Evolutionary conservation across 2,797 vertebrate genomes (phyloP), one percentile per base, ranked within the genome.

Genomic region (Myotis planiceps): DNA sequence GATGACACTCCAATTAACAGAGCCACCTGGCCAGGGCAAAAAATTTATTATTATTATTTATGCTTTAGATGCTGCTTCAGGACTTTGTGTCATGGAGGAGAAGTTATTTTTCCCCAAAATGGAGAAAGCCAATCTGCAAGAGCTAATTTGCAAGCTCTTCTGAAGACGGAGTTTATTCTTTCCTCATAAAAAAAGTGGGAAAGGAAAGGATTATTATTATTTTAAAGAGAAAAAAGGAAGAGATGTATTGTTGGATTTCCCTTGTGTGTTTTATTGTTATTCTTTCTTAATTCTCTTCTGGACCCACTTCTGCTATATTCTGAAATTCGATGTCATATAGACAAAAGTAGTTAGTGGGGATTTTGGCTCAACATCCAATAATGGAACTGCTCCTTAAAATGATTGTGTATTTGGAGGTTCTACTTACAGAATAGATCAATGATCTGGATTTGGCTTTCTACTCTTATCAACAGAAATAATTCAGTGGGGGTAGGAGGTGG

Each of bases 171-270:
- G 16, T 34, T 85, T 79, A 60, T 72, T 82, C 37, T 81, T 84
- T 32, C 32, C 19, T 88, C 66, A 63, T 23, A 29, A 32, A 75
- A 90, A 95, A 94, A 32, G 34, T 47, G 34, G 23, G 2, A 60
- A 80, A 51, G 15, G 45, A 83, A 91, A 81, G 37, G 37, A 68
- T 84, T 39, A 21, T 71, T 60, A 37, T 81, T 65, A 71, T 92
- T 94, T 94, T 88, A 88, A 96, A 95, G 69, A 85, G 19, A 80
- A 95, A 47, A 92, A 93, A 90, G 21, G 45, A 51, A 90, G 4
- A 85, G 32, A 55, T 5, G 29, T 74, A n/a, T 39, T 82, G 15
- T 85, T 90, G 45, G 12, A 55, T 87, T 94, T 88, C 53, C 23
- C 19, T 65, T 55, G 21, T 81, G 23, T 83, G 5, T 83, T 81